phyloP scores from a whole-genome alignment of 2,888 invertebrate species.

The Pristionchus fissidentatus region DNA sequence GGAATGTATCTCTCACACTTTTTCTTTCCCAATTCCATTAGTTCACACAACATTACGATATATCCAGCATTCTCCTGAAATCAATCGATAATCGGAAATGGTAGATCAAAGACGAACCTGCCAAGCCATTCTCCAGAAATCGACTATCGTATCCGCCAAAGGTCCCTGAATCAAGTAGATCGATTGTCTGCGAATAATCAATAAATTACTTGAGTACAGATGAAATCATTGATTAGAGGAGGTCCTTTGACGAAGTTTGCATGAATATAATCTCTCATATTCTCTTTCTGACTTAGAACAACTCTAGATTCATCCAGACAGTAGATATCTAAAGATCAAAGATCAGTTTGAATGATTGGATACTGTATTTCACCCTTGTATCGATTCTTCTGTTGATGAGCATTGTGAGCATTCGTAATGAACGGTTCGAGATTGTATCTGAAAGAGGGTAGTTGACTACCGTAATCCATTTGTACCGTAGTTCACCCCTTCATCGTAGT shows the following conservation, averaged over 20 bases:
- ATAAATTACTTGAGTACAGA: slow-evolving; percentile 15
- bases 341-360: neutral
- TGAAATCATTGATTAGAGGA: slow-evolving; percentile 31
- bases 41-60: slow-evolving; percentile 58
- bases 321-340: slow-evolving; percentile 10
- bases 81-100: neutral
- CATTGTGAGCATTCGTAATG: slow-evolving; percentile 28
- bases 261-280: slow-evolving; percentile 56
- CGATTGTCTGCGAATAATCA: neutral
- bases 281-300: slow-evolving; percentile 18
- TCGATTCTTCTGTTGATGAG: slow-evolving; percentile 29
- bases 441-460: neutral
- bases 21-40: slow-evolving; percentile 53
- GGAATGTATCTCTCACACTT: slow-evolving; percentile 48
- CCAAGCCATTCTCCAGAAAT: slow-evolving; percentile 65
- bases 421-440: slow-evolving; percentile 28
- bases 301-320: slow-evolving; percentile 24
- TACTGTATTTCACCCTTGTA: slow-evolving; percentile 27
- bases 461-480: neutral
- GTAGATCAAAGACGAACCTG: neutral
- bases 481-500: slow-evolving; percentile 1
- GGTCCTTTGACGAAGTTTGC: slow-evolving; percentile 55
- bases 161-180: slow-evolving; percentile 54
- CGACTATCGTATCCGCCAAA: slow-evolving; percentile 56
- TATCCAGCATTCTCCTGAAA: slow-evolving; percentile 52